These are phyloP conservation scores for Nymphicus hollandicus DNA, from an alignment of 2,113 vertebrate species.

Conservation along the genomic window DNA sequence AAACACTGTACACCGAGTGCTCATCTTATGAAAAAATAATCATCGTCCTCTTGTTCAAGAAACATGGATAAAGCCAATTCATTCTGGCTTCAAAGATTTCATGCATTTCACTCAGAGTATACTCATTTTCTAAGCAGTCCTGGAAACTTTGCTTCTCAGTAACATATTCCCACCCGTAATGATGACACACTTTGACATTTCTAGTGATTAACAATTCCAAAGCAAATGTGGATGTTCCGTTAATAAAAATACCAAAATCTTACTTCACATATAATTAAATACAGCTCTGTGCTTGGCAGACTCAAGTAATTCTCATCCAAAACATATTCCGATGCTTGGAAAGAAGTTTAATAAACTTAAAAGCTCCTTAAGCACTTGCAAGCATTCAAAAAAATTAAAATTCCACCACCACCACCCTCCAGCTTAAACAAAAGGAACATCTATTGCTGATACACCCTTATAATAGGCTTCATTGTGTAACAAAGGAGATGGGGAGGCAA, in stretches of 20 bases:
- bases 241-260: conserved; percentile 37
- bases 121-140: neutral
- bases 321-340: neutral
- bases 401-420: neutral
- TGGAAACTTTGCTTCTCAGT: conserved; percentile 9
- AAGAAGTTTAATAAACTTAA: neutral
- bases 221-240: conserved; percentile 6
- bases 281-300: neutral
- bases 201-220: conserved; percentile 12
- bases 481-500: neutral
- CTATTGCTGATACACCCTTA: neutral
- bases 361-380: neutral
- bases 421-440: neutral
- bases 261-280: conserved; percentile 39
- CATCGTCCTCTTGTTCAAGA: neutral
- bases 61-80: neutral
- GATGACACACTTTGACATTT: neutral
- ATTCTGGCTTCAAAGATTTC: neutral
- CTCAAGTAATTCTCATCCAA: neutral
- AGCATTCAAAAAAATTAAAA: neutral
- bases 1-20: neutral
- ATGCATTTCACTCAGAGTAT: neutral
- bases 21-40: neutral
- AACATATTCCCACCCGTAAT: neutral
- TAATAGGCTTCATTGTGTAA: neutral